These are phyloP conservation scores for Drosophila parabipectinata DNA, from an alignment of 1,140 invertebrate species.

Conservation along the genomic window DNA sequence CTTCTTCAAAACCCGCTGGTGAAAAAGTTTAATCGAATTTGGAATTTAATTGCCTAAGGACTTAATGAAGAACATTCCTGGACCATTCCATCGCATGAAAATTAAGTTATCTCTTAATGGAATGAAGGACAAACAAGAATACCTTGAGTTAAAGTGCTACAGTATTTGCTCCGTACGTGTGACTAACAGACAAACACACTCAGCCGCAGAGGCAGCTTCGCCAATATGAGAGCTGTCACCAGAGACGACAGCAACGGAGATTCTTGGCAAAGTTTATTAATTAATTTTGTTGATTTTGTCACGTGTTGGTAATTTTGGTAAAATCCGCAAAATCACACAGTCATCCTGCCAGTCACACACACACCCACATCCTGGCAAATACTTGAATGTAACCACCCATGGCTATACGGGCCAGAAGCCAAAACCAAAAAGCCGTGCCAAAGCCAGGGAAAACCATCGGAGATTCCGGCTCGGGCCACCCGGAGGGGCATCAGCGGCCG, in stretches of 20 bases:
- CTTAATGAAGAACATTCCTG: slow-evolving; percentile 37
- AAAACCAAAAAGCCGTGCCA: slow-evolving; percentile 59
- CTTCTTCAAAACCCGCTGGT: slow-evolving; percentile 7
- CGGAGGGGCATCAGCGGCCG: background rate
- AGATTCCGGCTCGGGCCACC: slow-evolving; percentile 31
- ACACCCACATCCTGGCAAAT: slow-evolving; percentile 1
- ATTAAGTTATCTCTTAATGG: slow-evolving; percentile 9
- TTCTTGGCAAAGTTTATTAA: slow-evolving; percentile 80
- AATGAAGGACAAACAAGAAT: background rate
- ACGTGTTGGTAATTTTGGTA: slow-evolving; percentile 73
- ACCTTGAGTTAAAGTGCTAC: slow-evolving; percentile 13
- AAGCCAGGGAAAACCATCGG: slow-evolving; percentile 64
- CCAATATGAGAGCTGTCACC: slow-evolving; percentile 73
- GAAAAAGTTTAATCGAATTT: slow-evolving; percentile 41
- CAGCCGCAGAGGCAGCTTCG: slow-evolving; percentile 25
- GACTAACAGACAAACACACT: background rate
- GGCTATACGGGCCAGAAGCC: slow-evolving; percentile 30
- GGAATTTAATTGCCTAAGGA: slow-evolving; percentile 47
- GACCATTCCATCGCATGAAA: background rate
- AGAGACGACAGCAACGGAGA: slow-evolving; percentile 71
- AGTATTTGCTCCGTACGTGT: slow-evolving; percentile 5
- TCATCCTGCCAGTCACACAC: slow-evolving; percentile 31
- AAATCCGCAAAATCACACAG: slow-evolving; percentile 75
- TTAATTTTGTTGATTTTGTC: slow-evolving; percentile 83
- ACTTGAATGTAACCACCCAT: slow-evolving; percentile 15